Percentiles rank a stretch among this genome's conserved stretches.
Evolutionary conservation across 2,113 vertebrate genomes (phyloP).

Genomic region (Paramormyrops kingsleyae): DNA sequence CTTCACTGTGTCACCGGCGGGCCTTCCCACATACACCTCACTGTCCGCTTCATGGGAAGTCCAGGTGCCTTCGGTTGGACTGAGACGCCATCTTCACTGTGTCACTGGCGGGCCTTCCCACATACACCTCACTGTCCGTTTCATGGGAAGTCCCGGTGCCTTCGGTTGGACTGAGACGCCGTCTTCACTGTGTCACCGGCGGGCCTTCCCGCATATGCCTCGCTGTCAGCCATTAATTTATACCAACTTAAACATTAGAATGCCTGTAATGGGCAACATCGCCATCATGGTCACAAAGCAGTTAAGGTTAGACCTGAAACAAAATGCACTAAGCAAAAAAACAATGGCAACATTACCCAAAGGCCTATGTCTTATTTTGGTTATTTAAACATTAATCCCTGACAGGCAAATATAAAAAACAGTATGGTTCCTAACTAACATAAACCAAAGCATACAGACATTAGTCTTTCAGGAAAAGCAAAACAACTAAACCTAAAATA

Average conservation of each 20-base stretch:
- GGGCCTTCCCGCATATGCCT: slow-evolving; percentile 75
- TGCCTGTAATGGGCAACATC: slow-evolving; percentile 79
- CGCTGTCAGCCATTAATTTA: slow-evolving; percentile 85
- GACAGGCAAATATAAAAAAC: neutral
- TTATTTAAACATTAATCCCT: neutral
- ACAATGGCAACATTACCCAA: neutral
- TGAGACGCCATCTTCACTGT: slow-evolving; percentile 70
- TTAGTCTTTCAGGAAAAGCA: neutral
- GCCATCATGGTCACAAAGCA: slow-evolving; percentile 23
- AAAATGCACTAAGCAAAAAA: slow-evolving; percentile 51
- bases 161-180: slow-evolving; percentile 67
- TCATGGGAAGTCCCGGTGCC: slow-evolving; percentile 78
- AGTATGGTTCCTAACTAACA: neutral
- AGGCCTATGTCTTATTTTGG: neutral
- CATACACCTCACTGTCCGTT: slow-evolving; percentile 74
- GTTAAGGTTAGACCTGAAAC: slow-evolving; percentile 50
- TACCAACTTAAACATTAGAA: slow-evolving; percentile 91
- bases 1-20: slow-evolving; percentile 72
- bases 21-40: slow-evolving; percentile 78
- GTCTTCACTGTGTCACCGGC: slow-evolving; percentile 74
- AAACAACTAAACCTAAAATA: neutral
- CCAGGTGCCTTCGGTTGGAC: slow-evolving; percentile 77
- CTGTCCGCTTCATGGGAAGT: slow-evolving; percentile 74
- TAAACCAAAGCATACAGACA: neutral
- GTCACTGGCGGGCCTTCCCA: slow-evolving; percentile 73